Conservation (phyloP, 1,140 invertebrate genomes). For the Trichomalopsis sarcophagae region DNA sequence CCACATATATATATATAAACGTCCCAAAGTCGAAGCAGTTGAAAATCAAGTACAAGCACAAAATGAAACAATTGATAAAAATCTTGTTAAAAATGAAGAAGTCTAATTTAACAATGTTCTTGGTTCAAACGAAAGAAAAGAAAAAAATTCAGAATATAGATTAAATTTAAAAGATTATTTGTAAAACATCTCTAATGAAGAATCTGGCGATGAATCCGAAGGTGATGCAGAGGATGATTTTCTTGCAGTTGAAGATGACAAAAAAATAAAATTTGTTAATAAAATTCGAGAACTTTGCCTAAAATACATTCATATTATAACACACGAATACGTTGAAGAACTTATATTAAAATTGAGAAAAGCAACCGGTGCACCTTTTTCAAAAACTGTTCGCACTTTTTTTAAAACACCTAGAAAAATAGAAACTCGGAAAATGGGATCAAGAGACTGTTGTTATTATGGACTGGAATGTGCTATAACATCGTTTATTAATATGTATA, state of each 20-base stretch:
- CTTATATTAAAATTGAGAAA: background rate
- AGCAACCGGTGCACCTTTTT: background rate
- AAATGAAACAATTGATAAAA: too few relatives aligned
- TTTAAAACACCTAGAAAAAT: slow-evolving; percentile 37
- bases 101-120: background rate
- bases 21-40: too few relatives aligned
- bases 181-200: too few relatives aligned
- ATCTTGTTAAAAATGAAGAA: too few relatives aligned
- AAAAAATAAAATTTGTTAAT: background rate
- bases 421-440: slow-evolving; percentile 16
- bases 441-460: slow-evolving; percentile 51
- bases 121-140: background rate
- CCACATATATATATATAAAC: too few relatives aligned
- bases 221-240: too few relatives aligned
- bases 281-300: background rate
- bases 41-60: too few relatives aligned
- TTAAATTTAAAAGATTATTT: too few relatives aligned
- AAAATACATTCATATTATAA: background rate
- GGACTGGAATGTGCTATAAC: slow-evolving; percentile 35
- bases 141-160: too few relatives aligned
- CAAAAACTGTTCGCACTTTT: slow-evolving; percentile 27
- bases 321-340: background rate
- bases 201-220: too few relatives aligned
- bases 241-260: slow-evolving; percentile 37
- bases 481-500: slow-evolving; percentile 10